Base-by-base conservation (phyloP, 2,888 invertebrate species). In the Linhomoeus sp. region DNA sequence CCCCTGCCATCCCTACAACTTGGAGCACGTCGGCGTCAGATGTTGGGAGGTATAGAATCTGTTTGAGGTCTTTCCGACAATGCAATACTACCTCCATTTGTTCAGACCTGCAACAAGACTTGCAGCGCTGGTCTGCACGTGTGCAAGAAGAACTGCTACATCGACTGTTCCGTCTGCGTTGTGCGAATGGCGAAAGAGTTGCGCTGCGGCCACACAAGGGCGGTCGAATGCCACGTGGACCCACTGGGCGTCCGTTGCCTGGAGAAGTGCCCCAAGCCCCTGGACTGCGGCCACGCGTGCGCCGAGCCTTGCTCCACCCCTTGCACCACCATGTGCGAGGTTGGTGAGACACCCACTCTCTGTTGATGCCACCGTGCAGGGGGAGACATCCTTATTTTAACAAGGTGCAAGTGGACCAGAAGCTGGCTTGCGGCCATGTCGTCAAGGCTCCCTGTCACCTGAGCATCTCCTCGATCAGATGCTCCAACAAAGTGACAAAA, bases 1-100 rank as follows among this genome's bases (percentile, higher is more conserved):
- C 33, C 55, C 72, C n/a, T 80, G 80, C 57, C 79, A 79, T 56
- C 64, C 69, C 1, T 65, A 67, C 45, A 75, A 78, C 53, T 62
- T 67, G 25, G 64, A 70, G 0, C 79, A 79, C 56, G 25, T 45
- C 1, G 41, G 54, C 0, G 71, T 70, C 23, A 63, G 63, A 49
- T 77, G 77, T 57, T 57, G 49, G 23, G 58, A 66, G 51, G 29
- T n/a, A n/a, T n/a, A n/a, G n/a, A n/a, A n/a, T n/a, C n/a, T n/a
- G n/a, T n/a, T n/a, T n/a, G n/a, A n/a, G n/a, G n/a, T n/a, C n/a
- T n/a, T n/a, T n/a, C n/a, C n/a, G n/a, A n/a, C n/a, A n/a, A n/a
- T n/a, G n/a, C n/a, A n/a, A n/a, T n/a, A n/a, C n/a, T n/a, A n/a
- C n/a, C n/a, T n/a, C n/a, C n/a, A n/a, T n/a, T n/a, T n/a, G n/a